Evolutionary conservation across 2,797 vertebrate genomes (phyloP).

Genomic region (Vipera latastei): DNA sequence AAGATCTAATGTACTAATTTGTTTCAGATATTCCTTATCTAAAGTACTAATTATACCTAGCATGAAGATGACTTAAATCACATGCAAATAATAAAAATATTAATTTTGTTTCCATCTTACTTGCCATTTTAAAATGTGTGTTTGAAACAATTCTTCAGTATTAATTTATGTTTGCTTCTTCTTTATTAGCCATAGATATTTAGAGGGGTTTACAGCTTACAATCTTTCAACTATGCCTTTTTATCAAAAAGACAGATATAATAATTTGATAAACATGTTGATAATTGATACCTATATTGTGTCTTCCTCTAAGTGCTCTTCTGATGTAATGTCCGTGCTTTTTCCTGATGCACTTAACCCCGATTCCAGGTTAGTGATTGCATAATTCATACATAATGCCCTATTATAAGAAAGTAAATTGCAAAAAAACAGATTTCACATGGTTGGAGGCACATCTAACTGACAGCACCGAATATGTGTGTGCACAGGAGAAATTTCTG

Average conservation of each 20-base stretch:
- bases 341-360: not conserved
- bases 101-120: not conserved
- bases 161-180: not conserved
- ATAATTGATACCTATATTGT: not conserved
- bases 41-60: not conserved
- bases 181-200: not conserved
- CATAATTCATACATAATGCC: not conserved
- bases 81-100: not conserved
- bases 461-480: not conserved
- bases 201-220: not conserved
- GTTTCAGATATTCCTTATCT: not conserved
- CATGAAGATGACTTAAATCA: not conserved
- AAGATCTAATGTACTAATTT: conserved; percentile 12
- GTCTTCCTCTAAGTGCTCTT: not conserved
- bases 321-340: not conserved
- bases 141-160: not conserved
- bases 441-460: not conserved
- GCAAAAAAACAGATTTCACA: not conserved
- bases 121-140: not conserved
- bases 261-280: not conserved
- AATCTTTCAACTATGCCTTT: not conserved
- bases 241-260: not conserved
- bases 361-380: not conserved
- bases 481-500: not conserved
- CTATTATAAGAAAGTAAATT: not conserved